Evolutionary conservation across 2,113 vertebrate genomes (phyloP).

Genomic region (Trochalopteron elliotii): DNA sequence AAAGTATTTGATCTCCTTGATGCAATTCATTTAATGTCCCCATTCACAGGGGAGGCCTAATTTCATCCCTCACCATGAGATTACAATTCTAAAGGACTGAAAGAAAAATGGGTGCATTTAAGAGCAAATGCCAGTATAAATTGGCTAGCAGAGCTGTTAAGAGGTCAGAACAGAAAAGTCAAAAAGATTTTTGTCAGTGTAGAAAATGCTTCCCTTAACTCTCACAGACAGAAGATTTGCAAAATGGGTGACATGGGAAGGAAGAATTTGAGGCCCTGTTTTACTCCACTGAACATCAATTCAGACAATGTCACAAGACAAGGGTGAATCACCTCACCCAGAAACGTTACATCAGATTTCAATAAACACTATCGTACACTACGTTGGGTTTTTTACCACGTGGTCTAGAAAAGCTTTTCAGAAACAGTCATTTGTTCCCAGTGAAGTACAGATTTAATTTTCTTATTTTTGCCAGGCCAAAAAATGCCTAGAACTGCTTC

Average conservation of each 20-base stretch:
- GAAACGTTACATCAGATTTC: not conserved
- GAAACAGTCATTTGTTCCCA: not conserved
- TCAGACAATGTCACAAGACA: not conserved
- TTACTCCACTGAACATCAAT: not conserved
- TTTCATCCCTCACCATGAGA: not conserved
- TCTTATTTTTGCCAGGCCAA: not conserved
- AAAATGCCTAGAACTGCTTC: not conserved
- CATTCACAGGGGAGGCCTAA: not conserved
- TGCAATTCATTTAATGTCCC: not conserved
- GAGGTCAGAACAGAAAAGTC: not conserved
- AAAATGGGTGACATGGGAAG: not conserved
- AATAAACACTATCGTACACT: not conserved
- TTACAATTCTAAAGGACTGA: not conserved
- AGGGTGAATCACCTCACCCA: not conserved
- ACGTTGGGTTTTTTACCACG: accelerated
- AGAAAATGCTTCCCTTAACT: not conserved
- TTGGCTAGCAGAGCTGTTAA: not conserved
- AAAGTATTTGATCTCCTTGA: not conserved
- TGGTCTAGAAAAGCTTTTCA: not conserved
- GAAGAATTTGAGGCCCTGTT: not conserved
- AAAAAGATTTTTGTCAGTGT: not conserved
- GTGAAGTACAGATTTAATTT: not conserved
- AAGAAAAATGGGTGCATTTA: not conserved
- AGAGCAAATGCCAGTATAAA: not conserved
- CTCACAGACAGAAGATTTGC: not conserved